Base-by-base conservation (phyloP, 1,140 invertebrate genomes). In the honey bee (Apis mellifera) region DNA sequence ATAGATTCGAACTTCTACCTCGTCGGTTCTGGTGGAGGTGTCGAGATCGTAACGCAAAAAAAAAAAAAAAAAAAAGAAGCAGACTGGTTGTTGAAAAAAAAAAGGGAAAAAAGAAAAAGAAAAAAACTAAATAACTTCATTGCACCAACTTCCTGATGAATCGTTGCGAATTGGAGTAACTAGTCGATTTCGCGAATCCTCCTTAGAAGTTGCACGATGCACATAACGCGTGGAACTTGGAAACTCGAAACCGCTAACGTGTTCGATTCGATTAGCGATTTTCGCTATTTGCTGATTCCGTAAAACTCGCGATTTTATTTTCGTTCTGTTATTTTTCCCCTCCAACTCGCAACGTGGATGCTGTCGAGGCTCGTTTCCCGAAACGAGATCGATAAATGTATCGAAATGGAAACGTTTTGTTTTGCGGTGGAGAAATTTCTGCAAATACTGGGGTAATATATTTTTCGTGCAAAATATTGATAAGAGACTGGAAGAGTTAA, bases 111-210 rank as follows among this genome's bases (percentile, higher is more conserved):
- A n/a, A n/a, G n/a, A 42, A 42, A 42, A 42, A 7, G 5, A 42
- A 42, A 80, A 83, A 86, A 88, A 85, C 76, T 78, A 82, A 88
- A 82, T 83, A 85, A 79, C 83, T 80, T 72, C 80, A 59, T 78
- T 70, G 62, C 59, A 55, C 26, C 42, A 87, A 87, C 75, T 80
- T 80, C 23, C 60, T 15, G 48, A 73, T 68, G 81, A 88, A 78
- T 79, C 81, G 75, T 74, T 55, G 60, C 64, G 69, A 82, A 78
- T 55, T 81, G 32, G 57, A 62, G 57, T 32, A 86, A 83, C 70
- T 86, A 64, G 48, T 26, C 73, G 64, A 81, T 78, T 87, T 84
- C 60, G 60, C 52, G 59, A 77, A 84, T 84, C 75, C 77, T 50
- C 57, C 60, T 79, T 42, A 32, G 64, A 42, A 42, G 32, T 23